Conservation (phyloP, 1,140 invertebrate species). For the Sitodiplosis mosellana region DNA sequence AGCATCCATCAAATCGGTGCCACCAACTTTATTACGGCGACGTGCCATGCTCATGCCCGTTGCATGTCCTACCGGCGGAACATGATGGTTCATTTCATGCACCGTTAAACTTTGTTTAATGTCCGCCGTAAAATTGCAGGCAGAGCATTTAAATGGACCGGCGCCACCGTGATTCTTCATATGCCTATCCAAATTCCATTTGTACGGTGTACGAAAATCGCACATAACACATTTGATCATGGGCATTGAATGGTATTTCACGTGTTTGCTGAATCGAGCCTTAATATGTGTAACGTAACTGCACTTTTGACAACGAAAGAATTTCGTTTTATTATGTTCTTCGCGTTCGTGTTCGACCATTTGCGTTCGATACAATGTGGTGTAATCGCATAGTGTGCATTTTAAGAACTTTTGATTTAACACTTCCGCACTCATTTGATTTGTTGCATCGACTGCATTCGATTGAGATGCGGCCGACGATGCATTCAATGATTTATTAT, state of each 20-base stretch:
- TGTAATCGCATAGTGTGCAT: conserved; percentile 31
- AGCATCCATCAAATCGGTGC: conserved; percentile 29
- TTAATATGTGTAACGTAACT: conserved; percentile 79
- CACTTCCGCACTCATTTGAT: conserved; percentile 1
- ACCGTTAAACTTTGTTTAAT: conserved; percentile 84
- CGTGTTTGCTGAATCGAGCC: conserved; percentile 77
- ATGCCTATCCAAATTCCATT: conserved; percentile 70
- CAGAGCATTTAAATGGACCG: conserved; percentile 63
- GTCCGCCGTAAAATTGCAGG: conserved; percentile 81
- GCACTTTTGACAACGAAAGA: conserved; percentile 76
- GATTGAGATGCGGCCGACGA: not conserved
- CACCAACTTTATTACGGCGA: conserved; percentile 48
- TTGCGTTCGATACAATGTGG: conserved; percentile 24
- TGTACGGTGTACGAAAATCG: conserved; percentile 68
- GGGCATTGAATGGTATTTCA: conserved; percentile 85
- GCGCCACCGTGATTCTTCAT: conserved; percentile 74
- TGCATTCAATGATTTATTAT: too few species aligned
- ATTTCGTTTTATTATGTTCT: conserved; percentile 37
- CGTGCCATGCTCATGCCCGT: conserved; percentile 27
- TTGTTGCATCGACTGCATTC: conserved; percentile 4
- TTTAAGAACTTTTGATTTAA: conserved; percentile 18
- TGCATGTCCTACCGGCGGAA: conserved; percentile 49
- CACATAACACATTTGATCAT: conserved; percentile 86
- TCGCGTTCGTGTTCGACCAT: conserved; percentile 32
- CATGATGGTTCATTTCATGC: conserved; percentile 77